Evolutionary conservation across 2,113 vertebrate species (phyloP), one percentile per base, ranked within the genome.

Genomic region (Hippocampus guttulatus): DNA sequence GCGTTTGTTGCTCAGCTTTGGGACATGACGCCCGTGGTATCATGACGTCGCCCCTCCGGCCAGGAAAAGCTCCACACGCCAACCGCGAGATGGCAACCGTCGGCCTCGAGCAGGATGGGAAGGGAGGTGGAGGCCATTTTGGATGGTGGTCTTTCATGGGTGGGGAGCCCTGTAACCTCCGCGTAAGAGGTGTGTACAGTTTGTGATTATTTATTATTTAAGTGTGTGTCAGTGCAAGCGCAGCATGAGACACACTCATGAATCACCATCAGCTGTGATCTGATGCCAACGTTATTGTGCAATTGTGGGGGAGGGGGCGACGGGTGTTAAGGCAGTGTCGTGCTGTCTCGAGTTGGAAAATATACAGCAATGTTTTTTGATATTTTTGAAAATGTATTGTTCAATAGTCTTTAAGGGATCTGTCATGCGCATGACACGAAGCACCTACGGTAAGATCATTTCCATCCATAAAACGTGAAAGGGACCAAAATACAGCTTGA

Each of bases 11-110:
- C 8, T 87, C 81, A 99, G 97, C 51, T 98, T 52, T 98, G 96
- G 97, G 96, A 98, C 89, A 98, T 98, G 96, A 95, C 92, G 75
- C 95, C 96, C 8, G 95, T 99, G 67, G 96, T 99, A 73, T 98
- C 97, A 76, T 99, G 95, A 98, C 85, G 76, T 77, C 14, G 2
- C 41, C 8, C 41, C 41, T 5, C 18, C 20, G 3, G 33, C 33
- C 67, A 78, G 65, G 78, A 81, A 61, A 61, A 76, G 21, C 33
- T 81, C 41, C 41, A 47, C 57, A 60, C 30, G 40, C 67, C 68
- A 47, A 58, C 62, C 49, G 82, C 69, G 69, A 15, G 73, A 68
- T 14, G 54, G 33, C 30, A 1, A 15, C 71, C 23, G 52, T 67
- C 21, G 14, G 20, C n/a, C 12, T 23, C 20, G n/a, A 64, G 40